These are phyloP conservation scores for Anastrepha ludens DNA, from an alignment of 1,140 invertebrate genomes.

Conservation along the genomic window DNA sequence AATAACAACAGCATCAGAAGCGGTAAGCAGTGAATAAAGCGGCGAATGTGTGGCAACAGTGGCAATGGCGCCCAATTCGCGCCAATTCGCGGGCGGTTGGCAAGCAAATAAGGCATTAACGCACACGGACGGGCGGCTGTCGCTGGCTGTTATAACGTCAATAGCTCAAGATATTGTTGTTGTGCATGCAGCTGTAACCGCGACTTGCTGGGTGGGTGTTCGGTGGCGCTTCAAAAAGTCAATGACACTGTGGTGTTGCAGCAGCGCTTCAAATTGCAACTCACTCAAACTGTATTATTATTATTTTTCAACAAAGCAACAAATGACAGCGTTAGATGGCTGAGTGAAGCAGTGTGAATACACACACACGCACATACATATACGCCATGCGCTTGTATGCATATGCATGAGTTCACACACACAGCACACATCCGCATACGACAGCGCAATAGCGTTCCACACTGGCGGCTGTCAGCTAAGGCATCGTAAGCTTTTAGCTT, in stretches of 20 bases:
- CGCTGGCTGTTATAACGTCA: neutral
- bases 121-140: neutral
- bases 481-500: neutral
- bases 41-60: slow-evolving; percentile 34
- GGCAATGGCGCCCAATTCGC: slow-evolving; percentile 43
- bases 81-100: neutral
- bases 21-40: neutral
- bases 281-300: neutral
- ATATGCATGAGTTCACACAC: neutral
- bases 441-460: neutral
- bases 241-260: slow-evolving; percentile 1
- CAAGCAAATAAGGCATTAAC: neutral
- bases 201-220: slow-evolving; percentile 32
- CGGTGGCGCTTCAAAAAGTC: slow-evolving; percentile 30
- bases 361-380: neutral
- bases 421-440: neutral
- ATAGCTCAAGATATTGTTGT: neutral
- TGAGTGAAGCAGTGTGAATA: neutral
- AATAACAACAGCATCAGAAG: neutral
- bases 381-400: neutral
- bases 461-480: neutral
- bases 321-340: neutral
- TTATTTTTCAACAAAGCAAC: neutral
- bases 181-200: neutral
- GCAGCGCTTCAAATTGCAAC: slow-evolving; percentile 45